Percentiles rank a stretch among this genome's conserved stretches.
phyloP scores from a whole-genome alignment of 2,113 vertebrate species.

The Gobio gobio region DNA sequence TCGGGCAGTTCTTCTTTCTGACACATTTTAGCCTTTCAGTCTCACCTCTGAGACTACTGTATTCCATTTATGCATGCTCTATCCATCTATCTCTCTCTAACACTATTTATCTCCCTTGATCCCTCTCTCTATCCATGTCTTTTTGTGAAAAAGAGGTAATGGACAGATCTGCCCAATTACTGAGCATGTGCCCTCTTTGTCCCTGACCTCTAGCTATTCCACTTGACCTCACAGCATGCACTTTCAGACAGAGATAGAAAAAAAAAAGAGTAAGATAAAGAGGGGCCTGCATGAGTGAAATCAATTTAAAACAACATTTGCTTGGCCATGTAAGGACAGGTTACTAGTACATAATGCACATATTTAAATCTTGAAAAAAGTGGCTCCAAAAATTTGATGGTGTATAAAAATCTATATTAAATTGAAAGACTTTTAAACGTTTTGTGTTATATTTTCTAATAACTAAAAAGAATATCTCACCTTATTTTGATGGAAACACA shows the following conservation, averaged over 20 bases:
- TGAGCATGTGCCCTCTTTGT: slow-evolving; percentile 23
- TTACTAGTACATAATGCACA: background rate
- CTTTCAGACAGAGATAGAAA: slow-evolving; percentile 19
- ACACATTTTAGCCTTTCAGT: slow-evolving; percentile 16
- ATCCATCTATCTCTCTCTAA: background rate
- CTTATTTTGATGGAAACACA: no score
- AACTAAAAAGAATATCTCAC: background rate
- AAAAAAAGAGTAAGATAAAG: background rate
- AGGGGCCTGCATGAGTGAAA: background rate
- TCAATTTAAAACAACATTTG: slow-evolving; percentile 22
- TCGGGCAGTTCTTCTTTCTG: slow-evolving; percentile 7
- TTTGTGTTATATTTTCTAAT: background rate
- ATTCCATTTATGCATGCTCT: slow-evolving; percentile 4
- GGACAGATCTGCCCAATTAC: slow-evolving; percentile 43
- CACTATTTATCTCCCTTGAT: slow-evolving; percentile 4
- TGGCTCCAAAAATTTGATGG: background rate
- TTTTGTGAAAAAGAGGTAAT: slow-evolving; percentile 38
- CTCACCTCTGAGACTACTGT: slow-evolving; percentile 19
- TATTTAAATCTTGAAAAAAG: background rate
- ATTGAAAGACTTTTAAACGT: no score
- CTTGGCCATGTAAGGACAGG: background rate
- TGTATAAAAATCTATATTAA: background rate
- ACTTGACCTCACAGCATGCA: slow-evolving; percentile 37
- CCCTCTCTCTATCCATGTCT: background rate
- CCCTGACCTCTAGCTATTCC: slow-evolving; percentile 41